These are phyloP conservation scores for Hippoglossus hippoglossus DNA, from an alignment of 2,797 vertebrate species.

Conservation along the genomic window DNA sequence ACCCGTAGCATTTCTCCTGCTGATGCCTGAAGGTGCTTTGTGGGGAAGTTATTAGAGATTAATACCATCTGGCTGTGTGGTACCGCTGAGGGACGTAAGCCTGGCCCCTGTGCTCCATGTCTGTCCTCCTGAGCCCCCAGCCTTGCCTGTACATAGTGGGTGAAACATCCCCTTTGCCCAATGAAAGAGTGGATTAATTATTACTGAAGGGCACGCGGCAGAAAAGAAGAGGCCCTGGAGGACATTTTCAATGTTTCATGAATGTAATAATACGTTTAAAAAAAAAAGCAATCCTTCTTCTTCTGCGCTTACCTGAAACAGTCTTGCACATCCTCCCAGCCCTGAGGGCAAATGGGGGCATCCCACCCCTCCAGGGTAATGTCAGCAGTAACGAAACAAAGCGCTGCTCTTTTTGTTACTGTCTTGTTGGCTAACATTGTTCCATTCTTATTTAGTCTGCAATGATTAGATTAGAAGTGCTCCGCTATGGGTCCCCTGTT, in stretches of 20 bases:
- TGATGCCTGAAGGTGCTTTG: constrained; percentile 52
- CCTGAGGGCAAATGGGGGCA: constrained; percentile 4
- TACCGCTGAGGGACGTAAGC: constrained; percentile 40
- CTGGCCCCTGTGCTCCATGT: constrained; percentile 34
- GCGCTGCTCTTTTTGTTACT: constrained; percentile 44
- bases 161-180: constrained; percentile 49
- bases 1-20: constrained; percentile 52
- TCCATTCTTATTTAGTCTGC: constrained; percentile 21
- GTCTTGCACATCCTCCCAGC: constrained; percentile 17
- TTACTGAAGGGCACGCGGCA: constrained; percentile 73
- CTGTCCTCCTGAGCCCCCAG: constrained; percentile 34
- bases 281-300: background rate
- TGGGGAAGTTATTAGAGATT: constrained; percentile 75
- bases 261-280: constrained; percentile 68
- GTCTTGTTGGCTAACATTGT: constrained; percentile 45
- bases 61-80: constrained; percentile 64
- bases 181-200: constrained; percentile 78
- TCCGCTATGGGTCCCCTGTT: constrained; percentile 30
- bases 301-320: constrained; percentile 30
- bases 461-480: constrained; percentile 61
- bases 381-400: constrained; percentile 41
- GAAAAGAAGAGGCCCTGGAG: constrained; percentile 61
- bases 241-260: constrained; percentile 77
- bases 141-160: constrained; percentile 40
- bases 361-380: constrained; percentile 46